Percentiles rank a stretch among this genome's conserved stretches.
Evolutionary conservation across 35 echinoderm and acorn worm genomes (phyloP).

Genomic region (Stichopus chloronotus): DNA sequence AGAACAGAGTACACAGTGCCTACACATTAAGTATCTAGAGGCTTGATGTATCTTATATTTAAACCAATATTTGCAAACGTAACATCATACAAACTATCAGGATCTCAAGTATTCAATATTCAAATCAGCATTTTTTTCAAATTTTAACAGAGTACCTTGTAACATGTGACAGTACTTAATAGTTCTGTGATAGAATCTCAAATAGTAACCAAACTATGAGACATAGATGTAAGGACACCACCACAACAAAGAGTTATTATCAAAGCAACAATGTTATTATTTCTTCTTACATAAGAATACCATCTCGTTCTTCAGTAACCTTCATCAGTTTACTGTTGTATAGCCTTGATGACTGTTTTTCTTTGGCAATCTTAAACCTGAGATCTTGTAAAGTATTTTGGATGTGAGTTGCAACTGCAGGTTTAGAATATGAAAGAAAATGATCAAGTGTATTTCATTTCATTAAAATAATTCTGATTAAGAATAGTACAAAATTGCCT

Average conservation of each 20-base stretch:
- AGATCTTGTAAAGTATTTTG: conserved; percentile 35
- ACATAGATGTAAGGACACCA: no score
- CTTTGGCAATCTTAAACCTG: conserved; percentile 34
- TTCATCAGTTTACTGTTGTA: neutral
- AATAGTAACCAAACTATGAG: neutral
- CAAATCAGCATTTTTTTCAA: no score
- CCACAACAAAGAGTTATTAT: neutral
- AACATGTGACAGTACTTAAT: neutral
- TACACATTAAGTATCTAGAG: no score
- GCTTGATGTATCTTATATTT: no score
- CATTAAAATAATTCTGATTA: no score
- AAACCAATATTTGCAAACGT: no score
- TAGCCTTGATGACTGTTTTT: conserved; percentile 29
- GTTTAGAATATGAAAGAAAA: neutral
- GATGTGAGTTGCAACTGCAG: conserved; percentile 4
- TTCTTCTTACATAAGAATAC: conserved; percentile 11
- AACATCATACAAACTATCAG: no score
- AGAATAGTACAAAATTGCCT: no score
- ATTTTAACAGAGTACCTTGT: no score
- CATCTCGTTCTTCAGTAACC: neutral
- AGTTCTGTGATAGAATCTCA: neutral
- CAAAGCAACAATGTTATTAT: neutral
- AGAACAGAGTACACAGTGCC: no score
- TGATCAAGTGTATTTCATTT: neutral
- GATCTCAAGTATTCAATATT: no score